Evolutionary conservation across 2,888 invertebrate species (phyloP).

Genomic region (Torymus auratus): DNA sequence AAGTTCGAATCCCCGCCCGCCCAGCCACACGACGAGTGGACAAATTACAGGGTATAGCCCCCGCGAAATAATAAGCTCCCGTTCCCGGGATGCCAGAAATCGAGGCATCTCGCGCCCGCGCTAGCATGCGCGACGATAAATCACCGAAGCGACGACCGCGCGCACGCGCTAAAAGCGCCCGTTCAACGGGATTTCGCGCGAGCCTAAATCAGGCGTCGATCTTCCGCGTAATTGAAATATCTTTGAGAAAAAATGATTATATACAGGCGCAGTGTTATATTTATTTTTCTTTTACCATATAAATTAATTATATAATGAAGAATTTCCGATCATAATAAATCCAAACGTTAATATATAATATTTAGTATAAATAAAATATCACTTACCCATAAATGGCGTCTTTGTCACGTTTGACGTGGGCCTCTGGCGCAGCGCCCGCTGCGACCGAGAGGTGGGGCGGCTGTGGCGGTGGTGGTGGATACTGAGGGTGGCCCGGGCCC

Average conservation of each 20-base stretch:
- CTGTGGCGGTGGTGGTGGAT: slow-evolving; percentile 83
- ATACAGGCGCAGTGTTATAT: neutral
- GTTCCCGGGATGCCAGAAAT: slow-evolving; percentile 72
- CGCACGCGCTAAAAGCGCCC: slow-evolving; percentile 53
- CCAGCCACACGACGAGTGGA: slow-evolving; percentile 71
- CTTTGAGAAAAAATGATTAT: slow-evolving; percentile 14
- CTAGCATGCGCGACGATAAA: slow-evolving; percentile 68
- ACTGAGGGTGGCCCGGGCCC: slow-evolving; percentile 81
- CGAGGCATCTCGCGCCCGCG: slow-evolving; percentile 65
- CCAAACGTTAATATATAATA: neutral
- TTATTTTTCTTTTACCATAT: neutral
- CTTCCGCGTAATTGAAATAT: slow-evolving; percentile 48
- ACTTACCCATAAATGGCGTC: slow-evolving; percentile 99
- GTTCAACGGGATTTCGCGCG: slow-evolving; percentile 62
- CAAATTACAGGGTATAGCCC: slow-evolving; percentile 73
- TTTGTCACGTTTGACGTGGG: slow-evolving; percentile 95
- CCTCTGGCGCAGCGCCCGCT: slow-evolving; percentile 85
- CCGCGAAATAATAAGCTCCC: slow-evolving; percentile 75
- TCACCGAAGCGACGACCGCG: slow-evolving; percentile 63
- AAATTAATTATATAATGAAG: no score
- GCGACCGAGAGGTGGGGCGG: slow-evolving; percentile 86
- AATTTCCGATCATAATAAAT: no score
- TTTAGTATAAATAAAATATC: slow-evolving; percentile 29
- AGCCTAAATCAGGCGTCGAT: slow-evolving; percentile 25
- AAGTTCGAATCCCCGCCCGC: slow-evolving; percentile 65